Evolutionary conservation across 2,797 vertebrate genomes (phyloP).

Genomic region (Otus scops): DNA sequence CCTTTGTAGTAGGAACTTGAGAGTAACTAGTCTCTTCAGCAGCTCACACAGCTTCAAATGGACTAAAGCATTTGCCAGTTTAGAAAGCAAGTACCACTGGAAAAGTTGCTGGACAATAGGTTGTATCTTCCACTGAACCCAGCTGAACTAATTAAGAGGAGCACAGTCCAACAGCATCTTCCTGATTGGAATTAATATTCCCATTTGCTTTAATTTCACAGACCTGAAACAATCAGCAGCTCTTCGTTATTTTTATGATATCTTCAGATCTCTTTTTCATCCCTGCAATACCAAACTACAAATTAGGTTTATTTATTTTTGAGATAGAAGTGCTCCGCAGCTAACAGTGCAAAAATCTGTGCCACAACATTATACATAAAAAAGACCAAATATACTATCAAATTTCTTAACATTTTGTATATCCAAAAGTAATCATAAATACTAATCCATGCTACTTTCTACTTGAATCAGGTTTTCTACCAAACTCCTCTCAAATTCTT

Average conservation of each 20-base stretch:
- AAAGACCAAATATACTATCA: not conserved
- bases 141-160: not conserved
- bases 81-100: not conserved
- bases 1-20: not conserved
- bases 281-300: not conserved
- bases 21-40: not conserved
- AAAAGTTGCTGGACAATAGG: not conserved
- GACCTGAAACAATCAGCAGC: not conserved
- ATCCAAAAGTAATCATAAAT: not conserved
- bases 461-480: not conserved
- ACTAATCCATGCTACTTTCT: not conserved
- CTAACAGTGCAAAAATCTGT: not conserved
- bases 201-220: not conserved
- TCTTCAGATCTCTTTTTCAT: conserved; percentile 11
- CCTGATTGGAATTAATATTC: not conserved
- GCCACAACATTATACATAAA: not conserved
- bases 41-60: not conserved
- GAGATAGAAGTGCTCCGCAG: not conserved
- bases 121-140: not conserved
- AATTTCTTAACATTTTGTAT: not conserved
- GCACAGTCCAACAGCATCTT: not conserved
- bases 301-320: not conserved
- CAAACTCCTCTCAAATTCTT: conserved; percentile 13
- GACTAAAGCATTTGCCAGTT: not conserved
- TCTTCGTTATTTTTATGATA: not conserved